phyloP scores from a whole-genome alignment of 2,888 invertebrate species.

The Caenorhabditis panamensis region DNA sequence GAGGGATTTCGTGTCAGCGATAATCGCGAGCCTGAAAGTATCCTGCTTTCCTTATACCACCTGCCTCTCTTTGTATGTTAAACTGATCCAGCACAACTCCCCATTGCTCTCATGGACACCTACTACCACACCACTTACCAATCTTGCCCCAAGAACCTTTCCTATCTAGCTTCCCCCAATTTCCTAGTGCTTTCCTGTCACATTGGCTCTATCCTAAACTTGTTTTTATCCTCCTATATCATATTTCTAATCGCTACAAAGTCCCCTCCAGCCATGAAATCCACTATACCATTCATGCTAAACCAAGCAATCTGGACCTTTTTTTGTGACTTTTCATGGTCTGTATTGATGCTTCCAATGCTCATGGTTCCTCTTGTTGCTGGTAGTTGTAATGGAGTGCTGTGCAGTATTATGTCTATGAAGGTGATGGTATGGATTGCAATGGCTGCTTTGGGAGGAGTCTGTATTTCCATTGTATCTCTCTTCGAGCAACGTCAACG shows the following conservation, averaged over 20 bases:
- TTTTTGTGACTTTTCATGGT: conserved; percentile 45
- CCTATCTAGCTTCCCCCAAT: conserved; percentile 25
- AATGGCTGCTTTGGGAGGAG: too few relatives aligned
- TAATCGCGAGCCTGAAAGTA: too few relatives aligned
- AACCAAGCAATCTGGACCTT: conserved; percentile 43
- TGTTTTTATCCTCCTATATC: conserved; percentile 24
- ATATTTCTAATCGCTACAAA: conserved; percentile 21
- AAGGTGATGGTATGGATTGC: too few relatives aligned
- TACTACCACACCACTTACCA: not conserved
- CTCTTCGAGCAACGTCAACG: conserved; percentile 39
- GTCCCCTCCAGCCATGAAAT: conserved; percentile 33
- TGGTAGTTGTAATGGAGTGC: too few relatives aligned
- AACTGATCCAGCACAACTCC: too few relatives aligned
- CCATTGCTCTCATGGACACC: too few relatives aligned
- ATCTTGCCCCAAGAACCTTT: not conserved
- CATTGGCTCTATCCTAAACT: conserved; percentile 31
- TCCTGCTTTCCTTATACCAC: too few relatives aligned
- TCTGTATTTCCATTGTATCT: conserved; percentile 14
- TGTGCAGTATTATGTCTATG: too few relatives aligned
- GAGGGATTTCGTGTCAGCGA: too few relatives aligned
- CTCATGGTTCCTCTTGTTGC: conserved; percentile 13
- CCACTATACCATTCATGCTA: conserved; percentile 39
- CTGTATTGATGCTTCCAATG: conserved; percentile 23
- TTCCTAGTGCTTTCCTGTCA: conserved; percentile 36
- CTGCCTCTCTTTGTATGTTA: too few relatives aligned